Evolutionary conservation across 2,888 invertebrate species (phyloP).

Genomic region (Agonopterix alstromeriana): DNA sequence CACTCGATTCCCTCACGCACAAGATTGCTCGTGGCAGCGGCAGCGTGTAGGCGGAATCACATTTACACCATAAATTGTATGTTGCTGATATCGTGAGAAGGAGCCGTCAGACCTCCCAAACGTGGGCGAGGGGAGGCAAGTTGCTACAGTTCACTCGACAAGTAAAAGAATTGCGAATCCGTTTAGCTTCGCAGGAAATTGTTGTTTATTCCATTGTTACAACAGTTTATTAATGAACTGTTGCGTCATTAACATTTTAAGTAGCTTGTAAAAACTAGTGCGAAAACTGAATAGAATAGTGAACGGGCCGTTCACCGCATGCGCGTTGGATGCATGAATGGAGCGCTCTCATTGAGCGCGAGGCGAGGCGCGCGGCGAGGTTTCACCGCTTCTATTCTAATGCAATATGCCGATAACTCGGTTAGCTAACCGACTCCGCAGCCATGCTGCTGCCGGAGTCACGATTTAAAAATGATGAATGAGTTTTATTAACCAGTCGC

Average conservation of each 20-base stretch:
- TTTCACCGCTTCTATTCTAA: conserved; percentile 28
- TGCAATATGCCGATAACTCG: conserved; percentile 42
- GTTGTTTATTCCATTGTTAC: background rate
- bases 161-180: conserved; percentile 1
- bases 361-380: conserved; percentile 7
- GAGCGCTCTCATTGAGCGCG: conserved; percentile 5
- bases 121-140: conserved; percentile 5
- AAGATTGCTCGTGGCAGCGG: conserved; percentile 7
- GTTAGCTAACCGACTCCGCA: conserved; percentile 26
- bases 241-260: background rate
- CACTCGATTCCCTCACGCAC: background rate
- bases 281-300: conserved; percentile 11
- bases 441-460: conserved; percentile 10
- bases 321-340: conserved; percentile 9
- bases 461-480: conserved; percentile 48
- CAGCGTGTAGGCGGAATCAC: conserved; percentile 48
- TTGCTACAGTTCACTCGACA: conserved; percentile 4
- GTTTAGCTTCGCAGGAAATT: background rate
- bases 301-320: conserved; percentile 6
- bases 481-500: conserved; percentile 42
- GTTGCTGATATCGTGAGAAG: conserved; percentile 49
- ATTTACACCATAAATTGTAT: conserved; percentile 52
- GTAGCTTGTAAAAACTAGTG: background rate
- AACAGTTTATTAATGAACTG: background rate
- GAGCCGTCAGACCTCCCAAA: conserved; percentile 19